Evolutionary conservation across 2,888 invertebrate genomes (phyloP).

Genomic region (Frankliniella fusca): DNA sequence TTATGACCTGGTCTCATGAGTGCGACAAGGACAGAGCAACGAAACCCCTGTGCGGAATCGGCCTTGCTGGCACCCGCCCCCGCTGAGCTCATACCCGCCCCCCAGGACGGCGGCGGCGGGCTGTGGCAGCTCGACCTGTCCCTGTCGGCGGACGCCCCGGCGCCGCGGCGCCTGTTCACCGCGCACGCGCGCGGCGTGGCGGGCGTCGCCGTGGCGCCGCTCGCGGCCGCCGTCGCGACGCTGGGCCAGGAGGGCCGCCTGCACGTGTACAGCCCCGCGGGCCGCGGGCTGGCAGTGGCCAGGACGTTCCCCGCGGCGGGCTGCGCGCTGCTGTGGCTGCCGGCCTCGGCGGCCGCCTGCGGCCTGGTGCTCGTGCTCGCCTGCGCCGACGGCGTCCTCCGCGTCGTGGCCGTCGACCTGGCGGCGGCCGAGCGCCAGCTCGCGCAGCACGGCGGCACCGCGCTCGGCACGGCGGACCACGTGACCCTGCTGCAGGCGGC

Average conservation of each 20-base stretch:
- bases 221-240: slow-evolving; percentile 65
- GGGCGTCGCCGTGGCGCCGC: slow-evolving; percentile 64
- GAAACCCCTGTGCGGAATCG: too few relatives aligned
- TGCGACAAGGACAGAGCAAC: too few relatives aligned
- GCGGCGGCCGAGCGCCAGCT: slow-evolving; percentile 12
- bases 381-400: slow-evolving; percentile 67
- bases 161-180: slow-evolving; percentile 51
- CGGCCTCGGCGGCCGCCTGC: slow-evolving; percentile 60
- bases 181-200: slow-evolving; percentile 73
- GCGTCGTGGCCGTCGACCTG: slow-evolving; percentile 48
- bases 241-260: slow-evolving; percentile 70
- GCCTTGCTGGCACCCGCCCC: too few relatives aligned
- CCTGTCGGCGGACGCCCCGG: slow-evolving; percentile 43
- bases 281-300: slow-evolving; percentile 56
- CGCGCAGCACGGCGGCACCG: background rate
- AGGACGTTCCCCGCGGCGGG: slow-evolving; percentile 59
- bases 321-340: slow-evolving; percentile 61
- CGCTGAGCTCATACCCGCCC: background rate
- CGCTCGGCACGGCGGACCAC: background rate
- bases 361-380: slow-evolving; percentile 65
- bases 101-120: slow-evolving; percentile 79
- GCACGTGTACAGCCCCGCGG: slow-evolving; percentile 65
- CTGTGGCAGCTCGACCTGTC: slow-evolving; percentile 69
- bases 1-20: too few relatives aligned
- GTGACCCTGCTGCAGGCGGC: slow-evolving; percentile 18